phyloP scores from a whole-genome alignment of 2,888 invertebrate genomes.

The Dryobota labecula region DNA sequence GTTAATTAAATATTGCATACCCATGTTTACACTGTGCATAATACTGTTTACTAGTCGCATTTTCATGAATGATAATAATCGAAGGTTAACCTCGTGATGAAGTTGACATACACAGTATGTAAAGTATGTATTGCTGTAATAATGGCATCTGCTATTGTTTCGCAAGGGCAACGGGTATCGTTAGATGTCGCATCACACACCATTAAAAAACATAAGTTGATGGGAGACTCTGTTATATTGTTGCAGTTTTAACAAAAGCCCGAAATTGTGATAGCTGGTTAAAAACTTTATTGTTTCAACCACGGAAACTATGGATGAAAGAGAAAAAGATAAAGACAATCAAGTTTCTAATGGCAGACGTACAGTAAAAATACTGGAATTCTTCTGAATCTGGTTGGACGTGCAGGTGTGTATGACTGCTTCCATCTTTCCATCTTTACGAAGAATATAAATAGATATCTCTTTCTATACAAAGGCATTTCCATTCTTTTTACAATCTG shows the following conservation, averaged over 20 bases:
- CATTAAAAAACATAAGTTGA: background rate
- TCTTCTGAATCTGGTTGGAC: background rate
- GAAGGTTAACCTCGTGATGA: slow-evolving; percentile 24
- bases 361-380: background rate
- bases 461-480: background rate
- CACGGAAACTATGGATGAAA: too few species aligned
- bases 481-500: background rate
- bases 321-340: background rate
- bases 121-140: background rate
- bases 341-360: background rate
- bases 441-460: background rate
- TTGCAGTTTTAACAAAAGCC: background rate
- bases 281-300: background rate
- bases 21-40: slow-evolving; percentile 3
- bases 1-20: slow-evolving; percentile 25
- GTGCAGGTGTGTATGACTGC: background rate
- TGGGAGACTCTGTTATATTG: background rate
- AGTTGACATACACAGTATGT: too few species aligned
- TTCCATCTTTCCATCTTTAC: background rate
- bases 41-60: slow-evolving; percentile 18
- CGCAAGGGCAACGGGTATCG: slow-evolving; percentile 24
- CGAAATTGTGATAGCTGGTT: background rate
- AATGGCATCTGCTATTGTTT: background rate
- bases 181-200: background rate
- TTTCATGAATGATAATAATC: slow-evolving; percentile 33